Base-by-base conservation (phyloP, 2,797 vertebrate species). In the Siniperca undulata region DNA sequence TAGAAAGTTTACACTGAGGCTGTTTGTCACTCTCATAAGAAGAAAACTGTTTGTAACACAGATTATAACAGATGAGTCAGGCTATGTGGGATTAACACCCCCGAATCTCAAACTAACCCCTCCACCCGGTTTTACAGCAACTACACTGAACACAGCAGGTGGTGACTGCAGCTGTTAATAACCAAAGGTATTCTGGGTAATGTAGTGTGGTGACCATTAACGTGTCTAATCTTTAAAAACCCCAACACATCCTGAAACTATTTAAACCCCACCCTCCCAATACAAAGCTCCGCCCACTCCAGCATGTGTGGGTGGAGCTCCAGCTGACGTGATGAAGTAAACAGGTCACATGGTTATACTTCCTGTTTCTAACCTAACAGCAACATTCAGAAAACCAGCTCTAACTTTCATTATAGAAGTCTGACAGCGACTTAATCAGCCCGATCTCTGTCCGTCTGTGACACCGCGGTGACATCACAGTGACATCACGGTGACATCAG, bases 101-200 rank as follows among this genome's bases (percentile, higher is more conserved):
- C 42, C 44, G 17, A 30, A 40, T 40, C 38, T 40, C 7, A 40
- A 40, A 40, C 8, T 40, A 40, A 7, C 38, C 27, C 1, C 10
- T 10, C 38, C 73, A 7, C 1, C 20, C 4, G 3, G 2, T 34
- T 30, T 36, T n/a, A 77, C 22, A 59, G 42, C 24, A 34, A 20
- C 19, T 66, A 2, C 30, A 44, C 52, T 24, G 3, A 52, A 13
- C 53, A 58, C 60, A 78, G 81, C 73, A 66, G 72, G 53, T 27
- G 20, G 11, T 10, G 53, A 65, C 58, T 68, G 36, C 44, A 44
- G 64, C 58, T 80, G 65, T 14, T 64, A 24, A 44, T 24, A 60
- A 78, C 48, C 65, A 81, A 88, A 81, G 78, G 89, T 67, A 84
- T 88, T 84, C 50, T 88, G 85, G 88, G 86, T 80, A 87, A 80